A percentile compares a stretch with the other conserved stretches of the same genome.
Conservation (phyloP, 1,140 invertebrate species). For the Scylla paramamosain region DNA sequence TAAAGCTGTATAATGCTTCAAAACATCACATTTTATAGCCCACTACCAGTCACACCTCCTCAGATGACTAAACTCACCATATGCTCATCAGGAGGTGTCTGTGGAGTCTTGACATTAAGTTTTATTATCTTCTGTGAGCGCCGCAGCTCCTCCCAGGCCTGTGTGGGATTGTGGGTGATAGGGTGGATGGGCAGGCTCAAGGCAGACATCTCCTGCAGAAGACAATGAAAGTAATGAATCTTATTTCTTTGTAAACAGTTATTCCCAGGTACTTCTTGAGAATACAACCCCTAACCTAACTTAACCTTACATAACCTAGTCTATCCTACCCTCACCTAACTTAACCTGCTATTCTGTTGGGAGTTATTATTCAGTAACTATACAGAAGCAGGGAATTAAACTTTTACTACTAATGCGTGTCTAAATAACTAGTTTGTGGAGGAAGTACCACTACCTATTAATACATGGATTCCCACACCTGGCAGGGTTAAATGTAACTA, state of each 20-base stretch:
- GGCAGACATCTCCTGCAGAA: neutral
- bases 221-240: neutral
- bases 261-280: neutral
- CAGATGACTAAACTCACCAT: slow-evolving; percentile 3
- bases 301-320: too few species aligned
- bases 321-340: neutral
- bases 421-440: neutral
- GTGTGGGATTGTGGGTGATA: slow-evolving; percentile 35
- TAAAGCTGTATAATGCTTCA: too few species aligned
- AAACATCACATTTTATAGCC: too few species aligned
- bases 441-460: neutral
- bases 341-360: neutral
- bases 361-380: neutral
- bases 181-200: slow-evolving; percentile 53
- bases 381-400: neutral
- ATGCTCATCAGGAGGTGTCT: slow-evolving; percentile 38
- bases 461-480: neutral
- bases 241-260: neutral
- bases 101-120: slow-evolving; percentile 53
- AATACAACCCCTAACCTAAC: neutral
- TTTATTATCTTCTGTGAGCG: slow-evolving; percentile 40
- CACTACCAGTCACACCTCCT: too few species aligned
- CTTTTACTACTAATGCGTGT: neutral
- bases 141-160: slow-evolving; percentile 51
- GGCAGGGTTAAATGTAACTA: neutral